phyloP scores from a whole-genome alignment of 2,888 invertebrate genomes.

The Diaphora mendica region DNA sequence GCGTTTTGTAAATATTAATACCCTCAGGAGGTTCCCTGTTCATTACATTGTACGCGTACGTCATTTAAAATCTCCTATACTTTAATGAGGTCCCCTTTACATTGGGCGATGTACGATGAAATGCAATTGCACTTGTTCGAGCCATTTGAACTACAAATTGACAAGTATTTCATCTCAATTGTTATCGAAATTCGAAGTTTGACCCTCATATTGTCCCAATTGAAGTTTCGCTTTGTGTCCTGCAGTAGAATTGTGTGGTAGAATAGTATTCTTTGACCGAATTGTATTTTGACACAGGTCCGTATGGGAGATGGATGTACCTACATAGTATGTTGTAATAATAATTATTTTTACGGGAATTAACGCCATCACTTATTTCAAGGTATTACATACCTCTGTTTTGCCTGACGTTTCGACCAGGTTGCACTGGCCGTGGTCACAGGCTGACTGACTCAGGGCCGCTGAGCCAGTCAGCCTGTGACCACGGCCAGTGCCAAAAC shows the following conservation, averaged over 20 bases:
- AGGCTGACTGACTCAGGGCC: too few species aligned
- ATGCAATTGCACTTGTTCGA: not conserved
- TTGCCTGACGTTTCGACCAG: too few species aligned
- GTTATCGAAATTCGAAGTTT: not conserved
- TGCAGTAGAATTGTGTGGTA: too few species aligned
- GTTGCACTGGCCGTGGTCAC: too few species aligned
- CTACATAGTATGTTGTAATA: too few species aligned
- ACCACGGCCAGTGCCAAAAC: too few species aligned
- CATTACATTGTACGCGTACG: constrained; percentile 28
- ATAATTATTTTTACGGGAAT: too few species aligned
- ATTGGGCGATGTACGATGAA: constrained; percentile 7
- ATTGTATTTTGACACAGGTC: not conserved
- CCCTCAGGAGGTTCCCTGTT: constrained; percentile 19
- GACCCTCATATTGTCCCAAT: not conserved
- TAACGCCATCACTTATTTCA: too few species aligned
- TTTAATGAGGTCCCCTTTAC: constrained; percentile 29
- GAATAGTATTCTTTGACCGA: not conserved
- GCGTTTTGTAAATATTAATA: constrained; percentile 34
- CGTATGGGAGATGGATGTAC: too few species aligned
- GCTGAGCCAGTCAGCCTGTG: too few species aligned
- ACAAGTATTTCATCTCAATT: not conserved
- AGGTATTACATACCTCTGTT: too few species aligned
- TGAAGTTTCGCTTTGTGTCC: not conserved
- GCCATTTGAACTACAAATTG: not conserved
- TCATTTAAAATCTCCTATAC: constrained; percentile 27